Conservation (phyloP, 2,797 vertebrate genomes). For the Perodicticus potto region DNA sequence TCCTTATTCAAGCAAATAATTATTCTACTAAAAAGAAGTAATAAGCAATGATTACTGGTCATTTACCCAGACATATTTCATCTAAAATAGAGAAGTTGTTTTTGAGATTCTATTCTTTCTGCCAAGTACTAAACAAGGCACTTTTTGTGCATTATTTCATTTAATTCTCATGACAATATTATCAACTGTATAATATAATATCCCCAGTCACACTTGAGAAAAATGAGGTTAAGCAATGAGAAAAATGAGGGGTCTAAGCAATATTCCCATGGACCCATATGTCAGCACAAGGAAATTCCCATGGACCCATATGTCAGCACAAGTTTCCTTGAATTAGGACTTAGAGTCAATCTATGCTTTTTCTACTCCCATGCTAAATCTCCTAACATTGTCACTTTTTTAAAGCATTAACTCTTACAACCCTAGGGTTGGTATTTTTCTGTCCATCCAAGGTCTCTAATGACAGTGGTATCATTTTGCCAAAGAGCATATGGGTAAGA, state of each 20-base stretch:
- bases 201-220: not conserved
- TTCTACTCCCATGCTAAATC: not conserved
- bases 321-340: not conserved
- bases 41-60: constrained; percentile 24
- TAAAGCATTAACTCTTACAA: not conserved
- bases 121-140: not conserved
- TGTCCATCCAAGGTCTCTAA: not conserved
- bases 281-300: not conserved
- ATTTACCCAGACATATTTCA: constrained; percentile 33
- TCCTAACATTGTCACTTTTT: not conserved
- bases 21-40: constrained; percentile 3
- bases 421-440: not conserved
- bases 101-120: not conserved
- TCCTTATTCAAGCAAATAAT: constrained; percentile 48
- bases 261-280: not conserved
- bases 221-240: not conserved
- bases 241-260: not conserved
- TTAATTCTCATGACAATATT: constrained; percentile 50
- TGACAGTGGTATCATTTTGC: not conserved
- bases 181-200: not conserved
- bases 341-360: not conserved
- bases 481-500: not conserved
- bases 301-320: not conserved
- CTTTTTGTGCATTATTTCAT: constrained; percentile 8
- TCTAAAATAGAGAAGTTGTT: constrained; percentile 53